Base-by-base conservation (phyloP, 2,888 invertebrate genomes). In the Stenchaetothrips biformis region DNA sequence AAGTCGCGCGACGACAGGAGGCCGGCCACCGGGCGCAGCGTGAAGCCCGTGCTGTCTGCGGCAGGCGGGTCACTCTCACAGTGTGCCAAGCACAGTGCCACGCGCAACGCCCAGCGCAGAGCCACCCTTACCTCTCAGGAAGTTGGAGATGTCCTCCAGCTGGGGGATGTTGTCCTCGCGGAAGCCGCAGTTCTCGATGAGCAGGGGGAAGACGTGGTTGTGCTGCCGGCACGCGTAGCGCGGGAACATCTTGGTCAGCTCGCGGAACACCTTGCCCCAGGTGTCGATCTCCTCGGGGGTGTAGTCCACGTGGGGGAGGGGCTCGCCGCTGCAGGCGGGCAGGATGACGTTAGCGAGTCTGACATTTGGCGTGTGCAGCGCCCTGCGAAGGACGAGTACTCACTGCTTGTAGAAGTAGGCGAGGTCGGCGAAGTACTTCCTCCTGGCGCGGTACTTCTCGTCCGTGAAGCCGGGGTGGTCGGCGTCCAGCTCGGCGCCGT, bases 381-480 rank as follows among this genome's bases (percentile, higher is more conserved):
- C n/a, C n/a, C n/a, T n/a, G n/a, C n/a, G n/a, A n/a, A n/a, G n/a
- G n/a, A n/a, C n/a, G n/a, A 81, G 81, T 78, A 86, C 90, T 89
- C 87, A 93, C 93, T 99, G 92, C 88, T 94, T 96, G 88, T 99
- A 98, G 86, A 95, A 92, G 87, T 93, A 96, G 0, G 99, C 99
- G 81, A 99, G 94, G 86, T 99, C 99, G 0, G 99, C 98, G 85
- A 99, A 98, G 85, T 93, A 92, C 87, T 94, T 94, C 85, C 96
- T 90, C 82, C 99, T 90, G 7, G 91, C 91, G 78, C 97, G 90
- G 88, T 99, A 99, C 49, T 91, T 91, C 4, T 92, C 91, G 89
- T 99, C 99, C 0, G 95, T 99, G 88, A 99, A 99, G 82, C 99
- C 99, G 0, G 99, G 99, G 89, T 99, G 99, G 87, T 99, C 99